A percentile compares a stretch with the other conserved stretches of the same genome.
phyloP scores from a whole-genome alignment of 2,797 vertebrate genomes.

The Myripristis jacobus region DNA sequence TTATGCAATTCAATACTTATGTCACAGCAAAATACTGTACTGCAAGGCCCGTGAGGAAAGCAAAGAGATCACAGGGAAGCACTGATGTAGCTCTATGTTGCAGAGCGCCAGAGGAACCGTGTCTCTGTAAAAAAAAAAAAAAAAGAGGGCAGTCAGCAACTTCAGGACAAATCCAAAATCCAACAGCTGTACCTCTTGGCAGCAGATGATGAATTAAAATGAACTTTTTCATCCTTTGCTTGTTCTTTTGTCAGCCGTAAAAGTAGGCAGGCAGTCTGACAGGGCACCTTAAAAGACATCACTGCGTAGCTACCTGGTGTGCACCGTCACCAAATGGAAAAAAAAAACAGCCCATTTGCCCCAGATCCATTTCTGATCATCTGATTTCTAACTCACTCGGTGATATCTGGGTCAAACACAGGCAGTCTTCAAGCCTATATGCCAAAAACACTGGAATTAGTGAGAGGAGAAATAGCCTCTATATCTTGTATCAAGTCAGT shows the following conservation, averaged over 20 bases:
- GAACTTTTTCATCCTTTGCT: constrained; percentile 2
- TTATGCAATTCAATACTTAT: constrained; percentile 32
- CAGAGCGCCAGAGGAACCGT: constrained; percentile 3
- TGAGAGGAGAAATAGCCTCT: not conserved
- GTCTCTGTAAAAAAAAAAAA: constrained; percentile 17
- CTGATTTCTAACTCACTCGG: not conserved
- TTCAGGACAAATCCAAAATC: constrained; percentile 20
- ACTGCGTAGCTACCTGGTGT: not conserved
- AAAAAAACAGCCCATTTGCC: not conserved
- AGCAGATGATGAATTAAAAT: constrained; percentile 35
- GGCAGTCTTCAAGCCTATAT: not conserved
- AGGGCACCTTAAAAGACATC: not conserved
- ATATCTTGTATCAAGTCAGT: not conserved
- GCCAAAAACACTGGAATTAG: not conserved
- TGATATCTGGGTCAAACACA: not conserved
- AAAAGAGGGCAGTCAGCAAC: constrained; percentile 13
- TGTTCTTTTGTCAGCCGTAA: constrained; percentile 5
- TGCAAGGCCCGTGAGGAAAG: not conserved
- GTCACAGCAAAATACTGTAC: not conserved
- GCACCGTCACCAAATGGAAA: not conserved
- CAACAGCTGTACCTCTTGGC: constrained; percentile 28
- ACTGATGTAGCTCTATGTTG: constrained; percentile 1
- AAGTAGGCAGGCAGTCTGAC: constrained; percentile 4
- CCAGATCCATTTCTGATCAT: not conserved
- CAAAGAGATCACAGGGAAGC: not conserved